Conservation (phyloP, 2,888 invertebrate genomes). For the Machimus rusticus region DNA sequence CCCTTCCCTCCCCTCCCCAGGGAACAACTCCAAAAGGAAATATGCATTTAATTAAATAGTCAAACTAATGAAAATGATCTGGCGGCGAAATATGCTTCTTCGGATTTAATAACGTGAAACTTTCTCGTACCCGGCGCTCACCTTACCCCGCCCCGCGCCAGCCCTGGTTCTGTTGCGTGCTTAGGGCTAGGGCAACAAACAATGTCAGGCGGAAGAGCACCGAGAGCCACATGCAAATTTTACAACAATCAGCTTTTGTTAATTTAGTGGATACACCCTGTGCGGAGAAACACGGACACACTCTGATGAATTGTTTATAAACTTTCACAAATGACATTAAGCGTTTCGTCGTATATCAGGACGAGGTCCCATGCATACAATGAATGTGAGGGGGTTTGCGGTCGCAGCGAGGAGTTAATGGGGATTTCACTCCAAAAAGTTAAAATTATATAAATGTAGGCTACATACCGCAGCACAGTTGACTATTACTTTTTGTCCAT, state of each 20-base stretch:
- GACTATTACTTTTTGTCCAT: not conserved
- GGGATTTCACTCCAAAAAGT: not conserved
- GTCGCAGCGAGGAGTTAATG: not conserved
- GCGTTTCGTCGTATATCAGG: not conserved
- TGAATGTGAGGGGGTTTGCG: not conserved
- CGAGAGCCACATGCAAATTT: not conserved
- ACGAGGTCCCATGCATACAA: not conserved
- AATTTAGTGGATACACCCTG: not conserved
- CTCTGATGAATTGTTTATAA: not conserved
- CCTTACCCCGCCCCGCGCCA: not conserved
- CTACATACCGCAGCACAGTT: not conserved
- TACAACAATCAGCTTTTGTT: conserved; percentile 19
- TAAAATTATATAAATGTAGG: not conserved
- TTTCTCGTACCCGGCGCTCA: not conserved
- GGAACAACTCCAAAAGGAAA: not conserved
- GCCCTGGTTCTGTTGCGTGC: not conserved
- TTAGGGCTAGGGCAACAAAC: not conserved
- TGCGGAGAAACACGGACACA: not conserved
- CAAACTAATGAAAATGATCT: conserved; percentile 11
- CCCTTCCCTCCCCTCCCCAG: not conserved
- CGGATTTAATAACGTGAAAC: conserved; percentile 6
- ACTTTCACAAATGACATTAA: not conserved
- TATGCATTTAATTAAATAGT: conserved; percentile 11
- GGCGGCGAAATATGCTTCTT: not conserved
- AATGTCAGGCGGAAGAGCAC: not conserved